Evolutionary conservation across 2,888 invertebrate genomes (phyloP).

Genomic region (Acrocyrtus sp.): DNA sequence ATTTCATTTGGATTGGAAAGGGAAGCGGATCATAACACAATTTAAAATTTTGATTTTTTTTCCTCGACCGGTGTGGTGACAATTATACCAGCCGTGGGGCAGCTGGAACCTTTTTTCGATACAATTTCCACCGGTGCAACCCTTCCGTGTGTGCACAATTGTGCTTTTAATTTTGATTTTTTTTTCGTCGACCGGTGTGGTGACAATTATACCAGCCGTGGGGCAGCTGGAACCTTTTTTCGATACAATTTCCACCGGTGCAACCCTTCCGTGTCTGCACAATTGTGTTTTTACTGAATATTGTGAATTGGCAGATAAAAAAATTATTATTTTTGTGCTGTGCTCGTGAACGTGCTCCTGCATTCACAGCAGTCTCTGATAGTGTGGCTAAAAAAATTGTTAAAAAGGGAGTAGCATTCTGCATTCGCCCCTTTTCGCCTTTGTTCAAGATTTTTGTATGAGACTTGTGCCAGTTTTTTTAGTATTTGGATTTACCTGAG

Average conservation of each 20-base stretch:
- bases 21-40: too few relatives aligned
- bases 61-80: background rate
- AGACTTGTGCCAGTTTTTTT: background rate
- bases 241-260: background rate
- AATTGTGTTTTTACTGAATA: too few relatives aligned
- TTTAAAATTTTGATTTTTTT: too few relatives aligned
- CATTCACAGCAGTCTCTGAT: background rate
- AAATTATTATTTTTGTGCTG: background rate
- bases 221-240: background rate
- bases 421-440: background rate
- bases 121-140: background rate
- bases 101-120: background rate
- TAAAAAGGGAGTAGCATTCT: too few relatives aligned
- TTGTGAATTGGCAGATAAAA: background rate
- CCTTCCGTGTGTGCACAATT: background rate
- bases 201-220: background rate
- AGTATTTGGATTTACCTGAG: background rate
- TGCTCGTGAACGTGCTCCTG: background rate
- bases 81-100: background rate
- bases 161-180: too few relatives aligned
- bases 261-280: background rate
- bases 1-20: too few relatives aligned
- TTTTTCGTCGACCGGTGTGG: too few relatives aligned
- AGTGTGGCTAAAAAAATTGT: too few relatives aligned
- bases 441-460: background rate